phyloP scores from a whole-genome alignment of 2,797 vertebrate species.

The Sebastes aleutianus region DNA sequence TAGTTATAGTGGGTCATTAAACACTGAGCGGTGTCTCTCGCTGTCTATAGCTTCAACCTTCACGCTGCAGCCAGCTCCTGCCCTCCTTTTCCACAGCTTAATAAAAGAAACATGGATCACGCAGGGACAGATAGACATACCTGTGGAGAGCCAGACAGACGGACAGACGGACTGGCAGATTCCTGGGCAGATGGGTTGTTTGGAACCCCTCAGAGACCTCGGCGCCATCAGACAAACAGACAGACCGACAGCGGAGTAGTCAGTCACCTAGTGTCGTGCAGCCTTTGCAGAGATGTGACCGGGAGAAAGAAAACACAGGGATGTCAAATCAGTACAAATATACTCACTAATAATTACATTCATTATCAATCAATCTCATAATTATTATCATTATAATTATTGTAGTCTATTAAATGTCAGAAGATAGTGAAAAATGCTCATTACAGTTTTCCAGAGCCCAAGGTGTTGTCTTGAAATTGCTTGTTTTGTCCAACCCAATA shows the following conservation, averaged over 20 bases:
- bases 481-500: background rate
- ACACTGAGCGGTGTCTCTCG: slow-evolving; percentile 62
- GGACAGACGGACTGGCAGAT: slow-evolving; percentile 55
- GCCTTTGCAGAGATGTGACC: slow-evolving; percentile 7
- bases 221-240: slow-evolving; percentile 29
- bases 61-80: slow-evolving; percentile 64
- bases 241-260: slow-evolving; percentile 13
- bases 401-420: slow-evolving; percentile 1
- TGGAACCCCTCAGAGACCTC: slow-evolving; percentile 43
- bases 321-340: background rate
- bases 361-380: background rate
- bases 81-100: slow-evolving; percentile 43
- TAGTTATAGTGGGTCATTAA: slow-evolving; percentile 78
- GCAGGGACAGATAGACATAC: slow-evolving; percentile 59
- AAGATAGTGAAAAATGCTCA: background rate
- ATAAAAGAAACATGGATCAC: slow-evolving; percentile 65
- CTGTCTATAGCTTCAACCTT: slow-evolving; percentile 74
- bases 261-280: slow-evolving; percentile 14
- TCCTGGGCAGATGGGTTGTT: slow-evolving; percentile 68
- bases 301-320: background rate
- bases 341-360: background rate
- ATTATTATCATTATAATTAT: background rate
- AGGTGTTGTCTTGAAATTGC: background rate
- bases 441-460: background rate
- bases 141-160: slow-evolving; percentile 58